A percentile compares a stretch with the other conserved stretches of the same genome.
Conservation (phyloP, 2,113 vertebrate genomes). For the Oenanthe oenanthe region DNA sequence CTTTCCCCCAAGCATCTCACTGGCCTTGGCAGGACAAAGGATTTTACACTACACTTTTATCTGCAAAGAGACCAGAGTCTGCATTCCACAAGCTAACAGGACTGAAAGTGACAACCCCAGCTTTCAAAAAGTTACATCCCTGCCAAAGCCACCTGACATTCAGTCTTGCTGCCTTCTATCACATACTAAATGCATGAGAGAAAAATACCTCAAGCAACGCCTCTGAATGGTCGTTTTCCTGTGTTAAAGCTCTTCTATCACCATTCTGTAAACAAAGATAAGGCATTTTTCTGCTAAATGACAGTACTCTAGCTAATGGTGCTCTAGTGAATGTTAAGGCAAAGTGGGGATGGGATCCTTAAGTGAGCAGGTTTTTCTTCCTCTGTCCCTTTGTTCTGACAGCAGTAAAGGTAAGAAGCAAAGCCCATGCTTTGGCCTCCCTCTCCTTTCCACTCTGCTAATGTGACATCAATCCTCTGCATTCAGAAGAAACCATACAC, state of each 20-base stretch:
- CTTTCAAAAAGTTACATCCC: neutral
- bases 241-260: neutral
- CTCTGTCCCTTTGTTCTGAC: neutral
- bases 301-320: neutral
- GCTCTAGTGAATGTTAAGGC: neutral
- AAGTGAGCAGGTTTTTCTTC: neutral
- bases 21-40: neutral
- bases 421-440: neutral
- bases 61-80: neutral
- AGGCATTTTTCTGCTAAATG: neutral
- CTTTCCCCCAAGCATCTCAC: neutral
- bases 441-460: neutral
- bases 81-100: neutral
- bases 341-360: neutral
- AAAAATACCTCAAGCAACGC: neutral
- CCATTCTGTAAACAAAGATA: slow-evolving; percentile 37
- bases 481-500: neutral
- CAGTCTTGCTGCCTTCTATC: neutral
- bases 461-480: neutral
- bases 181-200: neutral
- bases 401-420: neutral
- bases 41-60: neutral
- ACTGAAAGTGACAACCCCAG: neutral
- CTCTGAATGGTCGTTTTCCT: neutral
- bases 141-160: neutral